Conservation (phyloP, 2,797 vertebrate genomes). For the Eutrigla gurnardus region DNA sequence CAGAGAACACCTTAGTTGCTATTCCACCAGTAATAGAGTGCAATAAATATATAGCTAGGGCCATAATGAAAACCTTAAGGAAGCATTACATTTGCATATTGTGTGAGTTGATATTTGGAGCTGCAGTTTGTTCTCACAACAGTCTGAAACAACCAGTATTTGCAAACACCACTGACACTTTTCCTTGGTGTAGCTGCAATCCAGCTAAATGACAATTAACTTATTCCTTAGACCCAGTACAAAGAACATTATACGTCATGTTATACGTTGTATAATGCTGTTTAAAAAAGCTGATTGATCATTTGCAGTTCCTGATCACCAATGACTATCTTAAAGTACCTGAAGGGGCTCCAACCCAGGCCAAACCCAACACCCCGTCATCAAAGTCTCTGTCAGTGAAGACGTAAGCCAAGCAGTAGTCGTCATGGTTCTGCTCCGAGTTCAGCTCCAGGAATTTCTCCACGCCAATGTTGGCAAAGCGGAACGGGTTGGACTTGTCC, state of each 20-base stretch:
- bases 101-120: slow-evolving; percentile 19
- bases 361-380: slow-evolving; percentile 95
- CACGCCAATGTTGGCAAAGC: slow-evolving; percentile 97
- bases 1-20: neutral
- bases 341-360: slow-evolving; percentile 98
- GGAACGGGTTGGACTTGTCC: slow-evolving; percentile 94
- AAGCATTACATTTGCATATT: slow-evolving; percentile 27
- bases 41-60: neutral
- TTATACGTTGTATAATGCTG: neutral
- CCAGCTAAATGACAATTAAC: neutral
- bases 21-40: slow-evolving; percentile 9
- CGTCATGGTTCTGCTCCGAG: slow-evolving; percentile 98
- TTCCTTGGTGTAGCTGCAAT: slow-evolving; percentile 1
- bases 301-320: slow-evolving; percentile 2
- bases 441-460: slow-evolving; percentile 98
- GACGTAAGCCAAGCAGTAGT: slow-evolving; percentile 98
- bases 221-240: neutral
- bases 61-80: slow-evolving; percentile 1
- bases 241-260: neutral
- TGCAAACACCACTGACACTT: slow-evolving; percentile 5
- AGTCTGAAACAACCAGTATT: slow-evolving; percentile 16
- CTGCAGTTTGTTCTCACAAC: slow-evolving; percentile 10
- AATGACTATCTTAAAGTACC: slow-evolving; percentile 80
- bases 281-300: neutral
- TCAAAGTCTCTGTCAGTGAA: slow-evolving; percentile 99